A percentile compares a stretch with the other conserved stretches of the same genome.
These are phyloP conservation scores for Urocitellus parryii DNA, from an alignment of 2,113 vertebrate species.

Conservation along the genomic window DNA sequence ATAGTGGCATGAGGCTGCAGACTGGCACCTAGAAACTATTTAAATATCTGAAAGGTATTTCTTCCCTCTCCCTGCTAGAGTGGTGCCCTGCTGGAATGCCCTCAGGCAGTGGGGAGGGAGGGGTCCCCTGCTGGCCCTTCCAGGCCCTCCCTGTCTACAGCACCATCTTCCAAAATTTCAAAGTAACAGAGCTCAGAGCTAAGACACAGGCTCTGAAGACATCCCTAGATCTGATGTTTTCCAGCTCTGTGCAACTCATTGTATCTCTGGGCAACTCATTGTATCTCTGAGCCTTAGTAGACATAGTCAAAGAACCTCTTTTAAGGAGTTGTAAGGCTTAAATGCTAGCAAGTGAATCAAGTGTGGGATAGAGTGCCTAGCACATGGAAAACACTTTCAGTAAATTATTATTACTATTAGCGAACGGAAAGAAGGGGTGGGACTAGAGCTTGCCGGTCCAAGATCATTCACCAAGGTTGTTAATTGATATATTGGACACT, in stretches of 20 bases:
- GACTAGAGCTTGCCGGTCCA: not conserved
- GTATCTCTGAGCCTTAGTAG: no score
- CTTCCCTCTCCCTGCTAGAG: not conserved
- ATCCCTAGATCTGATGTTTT: not conserved
- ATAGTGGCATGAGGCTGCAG: not conserved
- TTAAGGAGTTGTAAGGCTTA: not conserved
- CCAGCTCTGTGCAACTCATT: not conserved
- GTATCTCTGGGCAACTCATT: not conserved
- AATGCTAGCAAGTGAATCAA: not conserved
- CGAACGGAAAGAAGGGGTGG: not conserved
- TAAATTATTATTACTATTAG: not conserved
- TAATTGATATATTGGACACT: not conserved
- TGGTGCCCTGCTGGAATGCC: not conserved
- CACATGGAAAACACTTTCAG: not conserved
- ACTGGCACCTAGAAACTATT: not conserved
- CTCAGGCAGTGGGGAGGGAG: no score
- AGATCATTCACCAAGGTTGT: not conserved
- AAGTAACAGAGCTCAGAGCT: not conserved
- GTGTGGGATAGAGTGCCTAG: not conserved
- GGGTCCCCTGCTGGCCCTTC: no score
- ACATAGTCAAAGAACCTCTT: no score
- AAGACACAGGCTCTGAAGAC: not conserved
- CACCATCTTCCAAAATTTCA: not conserved
- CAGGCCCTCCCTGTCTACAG: not conserved
- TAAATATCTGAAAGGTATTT: not conserved